These are phyloP conservation scores for Chloroceryle inda DNA, from an alignment of 2,797 vertebrate species.

Conservation along the genomic window DNA sequence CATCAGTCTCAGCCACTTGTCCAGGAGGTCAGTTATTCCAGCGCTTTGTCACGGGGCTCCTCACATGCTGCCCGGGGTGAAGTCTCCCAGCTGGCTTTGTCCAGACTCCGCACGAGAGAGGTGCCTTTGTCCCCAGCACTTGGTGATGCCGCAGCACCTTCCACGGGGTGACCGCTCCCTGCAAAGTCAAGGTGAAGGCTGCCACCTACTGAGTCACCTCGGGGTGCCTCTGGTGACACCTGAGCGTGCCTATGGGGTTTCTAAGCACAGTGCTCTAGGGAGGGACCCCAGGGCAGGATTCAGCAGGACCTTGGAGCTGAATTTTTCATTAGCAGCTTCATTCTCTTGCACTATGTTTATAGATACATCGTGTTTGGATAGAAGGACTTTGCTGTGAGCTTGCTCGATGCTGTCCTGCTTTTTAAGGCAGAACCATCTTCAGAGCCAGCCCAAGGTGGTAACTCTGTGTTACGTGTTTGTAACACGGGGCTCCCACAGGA, in stretches of 20 bases:
- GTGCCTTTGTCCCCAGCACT: neutral
- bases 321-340: neutral
- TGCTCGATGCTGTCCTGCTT: neutral
- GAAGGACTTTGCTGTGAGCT: neutral
- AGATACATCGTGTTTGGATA: rapidly evolving
- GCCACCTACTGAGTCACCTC: slow-evolving; percentile 60
- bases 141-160: neutral
- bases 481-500: neutral
- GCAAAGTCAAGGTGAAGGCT: slow-evolving; percentile 45
- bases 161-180: neutral
- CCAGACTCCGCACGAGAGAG: neutral
- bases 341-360: neutral
- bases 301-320: neutral
- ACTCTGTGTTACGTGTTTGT: neutral
- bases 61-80: rapidly evolving
- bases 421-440: neutral
- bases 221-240: neutral
- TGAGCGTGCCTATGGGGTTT: neutral
- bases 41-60: neutral
- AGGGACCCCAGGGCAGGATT: neutral
- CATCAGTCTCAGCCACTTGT: neutral
- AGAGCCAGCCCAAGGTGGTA: neutral
- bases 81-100: neutral
- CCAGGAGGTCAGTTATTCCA: neutral
- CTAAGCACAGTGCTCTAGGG: neutral